Percentiles rank a stretch among this genome's conserved stretches.
Evolutionary conservation across 1,140 invertebrate genomes (phyloP).

Genomic region (Pissodes strobi): DNA sequence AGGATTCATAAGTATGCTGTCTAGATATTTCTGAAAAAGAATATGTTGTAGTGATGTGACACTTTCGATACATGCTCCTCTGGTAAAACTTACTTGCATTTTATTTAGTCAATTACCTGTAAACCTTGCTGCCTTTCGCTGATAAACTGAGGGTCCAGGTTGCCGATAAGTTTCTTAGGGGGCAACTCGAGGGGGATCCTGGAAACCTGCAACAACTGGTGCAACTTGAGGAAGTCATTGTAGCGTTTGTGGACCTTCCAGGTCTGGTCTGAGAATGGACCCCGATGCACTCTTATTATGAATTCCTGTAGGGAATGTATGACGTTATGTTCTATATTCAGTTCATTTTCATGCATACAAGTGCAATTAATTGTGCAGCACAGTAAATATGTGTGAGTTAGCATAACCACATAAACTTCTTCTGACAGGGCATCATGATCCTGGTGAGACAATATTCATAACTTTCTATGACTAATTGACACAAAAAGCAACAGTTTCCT

Average conservation of each 20-base stretch:
- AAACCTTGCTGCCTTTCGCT: slow-evolving; percentile 83
- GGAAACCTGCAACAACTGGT: slow-evolving; percentile 70
- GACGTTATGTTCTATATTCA: no score
- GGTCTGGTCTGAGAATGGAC: slow-evolving; percentile 69
- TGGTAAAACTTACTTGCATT: no score
- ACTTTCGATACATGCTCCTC: no score
- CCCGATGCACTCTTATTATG: slow-evolving; percentile 77
- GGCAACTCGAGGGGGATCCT: slow-evolving; percentile 78
- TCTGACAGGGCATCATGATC: no score
- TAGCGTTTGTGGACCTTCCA: slow-evolving; percentile 84
- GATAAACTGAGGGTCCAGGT: slow-evolving; percentile 90
- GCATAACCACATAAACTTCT: no score
- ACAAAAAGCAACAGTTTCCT: no score
- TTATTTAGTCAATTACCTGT: slow-evolving; percentile 64
- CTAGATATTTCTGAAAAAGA: slow-evolving; percentile 76
- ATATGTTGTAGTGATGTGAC: background rate
- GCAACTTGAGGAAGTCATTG: slow-evolving; percentile 83
- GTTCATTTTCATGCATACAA: no score
- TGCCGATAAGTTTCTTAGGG: slow-evolving; percentile 89
- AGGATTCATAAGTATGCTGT: slow-evolving; percentile 78
- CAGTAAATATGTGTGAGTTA: no score
- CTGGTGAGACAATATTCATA: no score
- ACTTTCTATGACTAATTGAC: no score
- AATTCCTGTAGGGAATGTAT: no score
- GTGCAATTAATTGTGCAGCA: no score